A percentile compares a stretch with the other conserved stretches of the same genome.
Evolutionary conservation across 2,113 vertebrate genomes (phyloP).

Genomic region (Indri indri): DNA sequence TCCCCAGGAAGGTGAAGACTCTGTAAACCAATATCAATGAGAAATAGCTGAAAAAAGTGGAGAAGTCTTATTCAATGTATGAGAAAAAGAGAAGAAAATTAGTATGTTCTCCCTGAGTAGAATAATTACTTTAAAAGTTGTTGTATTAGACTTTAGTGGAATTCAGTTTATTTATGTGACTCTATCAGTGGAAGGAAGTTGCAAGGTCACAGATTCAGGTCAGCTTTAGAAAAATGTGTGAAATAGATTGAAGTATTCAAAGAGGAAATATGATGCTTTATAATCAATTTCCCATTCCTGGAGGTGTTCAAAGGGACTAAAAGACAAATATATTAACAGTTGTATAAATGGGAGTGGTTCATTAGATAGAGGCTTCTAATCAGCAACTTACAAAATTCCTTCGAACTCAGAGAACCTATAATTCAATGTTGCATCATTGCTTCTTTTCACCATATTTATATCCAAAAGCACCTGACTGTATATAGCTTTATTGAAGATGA

Average conservation of each 20-base stretch:
- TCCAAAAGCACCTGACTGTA: not conserved
- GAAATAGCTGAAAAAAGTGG: not conserved
- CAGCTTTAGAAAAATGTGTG: not conserved
- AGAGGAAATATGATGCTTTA: not conserved
- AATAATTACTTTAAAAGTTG: not conserved
- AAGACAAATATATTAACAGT: not conserved
- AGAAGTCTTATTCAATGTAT: not conserved
- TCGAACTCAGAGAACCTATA: not conserved
- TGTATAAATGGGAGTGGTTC: not conserved
- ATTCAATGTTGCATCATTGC: not conserved
- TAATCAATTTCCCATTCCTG: not conserved
- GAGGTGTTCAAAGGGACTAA: not conserved
- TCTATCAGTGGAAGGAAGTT: not conserved
- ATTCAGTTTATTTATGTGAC: not conserved
- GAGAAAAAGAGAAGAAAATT: not conserved
- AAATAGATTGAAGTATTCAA: not conserved
- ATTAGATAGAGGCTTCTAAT: not conserved
- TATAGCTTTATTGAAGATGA: not conserved
- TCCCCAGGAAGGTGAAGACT: not conserved
- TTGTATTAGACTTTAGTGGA: not conserved
- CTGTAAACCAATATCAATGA: not conserved
- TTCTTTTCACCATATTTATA: not conserved
- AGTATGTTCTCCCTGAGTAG: not conserved
- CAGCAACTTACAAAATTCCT: not conserved
- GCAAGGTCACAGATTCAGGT: not conserved